A percentile compares a stretch with the other conserved stretches of the same genome.
Conservation (phyloP, 2,113 vertebrate genomes). For the Tursiops truncatus region DNA sequence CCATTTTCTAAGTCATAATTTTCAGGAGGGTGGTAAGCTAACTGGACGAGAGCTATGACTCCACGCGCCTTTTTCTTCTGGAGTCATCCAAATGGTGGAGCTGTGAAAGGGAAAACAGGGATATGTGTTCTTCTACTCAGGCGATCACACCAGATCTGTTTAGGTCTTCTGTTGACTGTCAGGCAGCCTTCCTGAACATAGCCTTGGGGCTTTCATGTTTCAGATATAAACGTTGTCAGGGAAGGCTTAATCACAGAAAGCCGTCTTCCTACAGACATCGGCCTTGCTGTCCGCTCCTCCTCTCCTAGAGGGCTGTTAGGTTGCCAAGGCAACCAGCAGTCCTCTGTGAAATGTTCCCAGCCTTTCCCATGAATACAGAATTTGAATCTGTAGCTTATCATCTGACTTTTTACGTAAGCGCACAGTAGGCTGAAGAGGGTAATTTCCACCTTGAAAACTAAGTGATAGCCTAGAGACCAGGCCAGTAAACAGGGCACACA, state of each 20-base stretch:
- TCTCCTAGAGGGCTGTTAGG: not conserved
- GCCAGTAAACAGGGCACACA: not conserved
- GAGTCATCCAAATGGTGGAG: not conserved
- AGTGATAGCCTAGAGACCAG: not conserved
- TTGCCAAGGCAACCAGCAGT: not conserved
- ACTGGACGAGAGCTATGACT: not conserved
- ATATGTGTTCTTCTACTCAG: not conserved
- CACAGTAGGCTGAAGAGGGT: not conserved
- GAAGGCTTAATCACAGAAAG: not conserved
- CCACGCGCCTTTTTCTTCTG: not conserved
- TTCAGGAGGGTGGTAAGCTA: not conserved
- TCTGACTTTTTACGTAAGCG: not conserved
- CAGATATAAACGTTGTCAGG: not conserved
- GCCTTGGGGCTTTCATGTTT: not conserved
- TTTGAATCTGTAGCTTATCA: not conserved
- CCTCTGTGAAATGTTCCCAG: not conserved
- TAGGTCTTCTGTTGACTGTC: not conserved
- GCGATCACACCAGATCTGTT: not conserved
- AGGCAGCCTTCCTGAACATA: not conserved
- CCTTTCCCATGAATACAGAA: not conserved
- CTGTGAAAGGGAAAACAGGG: not conserved
- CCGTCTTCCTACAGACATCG: not conserved
- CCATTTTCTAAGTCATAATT: not conserved
- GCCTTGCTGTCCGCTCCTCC: not conserved
- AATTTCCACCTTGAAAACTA: not conserved